Base-by-base conservation (phyloP, 2,113 vertebrate species). In the Corvus cornix region DNA sequence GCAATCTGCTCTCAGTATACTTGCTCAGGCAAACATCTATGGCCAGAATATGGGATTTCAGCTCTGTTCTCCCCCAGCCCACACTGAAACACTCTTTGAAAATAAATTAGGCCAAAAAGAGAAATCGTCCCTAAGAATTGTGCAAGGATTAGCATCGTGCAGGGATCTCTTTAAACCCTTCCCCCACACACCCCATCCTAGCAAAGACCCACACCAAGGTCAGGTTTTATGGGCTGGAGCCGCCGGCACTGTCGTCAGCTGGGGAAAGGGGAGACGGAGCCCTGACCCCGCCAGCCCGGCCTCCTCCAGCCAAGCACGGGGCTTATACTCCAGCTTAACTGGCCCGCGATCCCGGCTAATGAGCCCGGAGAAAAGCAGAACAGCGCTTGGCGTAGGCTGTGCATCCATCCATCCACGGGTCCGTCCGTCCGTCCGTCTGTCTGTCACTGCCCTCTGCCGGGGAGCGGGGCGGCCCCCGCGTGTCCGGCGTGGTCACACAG, bases 371-470 rank as follows among this genome's bases (percentile, higher is more conserved):
- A 23, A 8, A 26, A 48, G 64, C 37, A 26, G 70, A 59, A 10
- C 3, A 58, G 37, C 10, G 1, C 37, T 22, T 13, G 72, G 75
- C 0, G 0, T 2, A 1, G 3, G 3, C 0, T 9, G 19, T 1
- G 75, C 66, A 9, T 31, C 44, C 16, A 2, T 37, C 20, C 35
- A 1, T 10, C 35, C 52, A 3, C 9, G 49, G 9, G 8, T 48
- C 77, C 12, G 9, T 13, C 64, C 4, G 48, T 83, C 79, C 0
- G 3, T 83, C 77, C 0, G 9, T 86, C 93, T 59, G 84, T 82
- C 60, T 24, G 84, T 24, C 90, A 88, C 33, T 88, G 95, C 95
- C 95, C 95, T 93, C 95, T 97, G 93, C 92, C 64, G 84, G 96
- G 75, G 16, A 89, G 33, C 64, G 84, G 2, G 1, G 21, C 2